Evolutionary conservation across 2,888 invertebrate species (phyloP), one percentile per base, ranked within the genome.

Genomic region (Zhengitettix transpicula): DNA sequence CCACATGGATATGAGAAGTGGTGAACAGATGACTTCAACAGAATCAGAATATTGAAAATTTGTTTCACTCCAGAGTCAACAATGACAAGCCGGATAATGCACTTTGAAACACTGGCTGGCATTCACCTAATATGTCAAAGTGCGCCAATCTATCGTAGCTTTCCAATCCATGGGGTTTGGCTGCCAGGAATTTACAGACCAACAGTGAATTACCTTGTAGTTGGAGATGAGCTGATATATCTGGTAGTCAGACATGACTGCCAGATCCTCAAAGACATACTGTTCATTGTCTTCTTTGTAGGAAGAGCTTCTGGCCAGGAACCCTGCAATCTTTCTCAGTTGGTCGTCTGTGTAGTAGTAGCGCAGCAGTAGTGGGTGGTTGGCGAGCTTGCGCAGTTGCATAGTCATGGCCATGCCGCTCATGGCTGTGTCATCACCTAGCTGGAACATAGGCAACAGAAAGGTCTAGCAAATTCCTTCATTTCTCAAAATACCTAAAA

Each of bases 361-460:
- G 42, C 95, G 80, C 65, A 90, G 76, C 0, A 98, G 77, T 11
- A 95, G 75, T 0, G 96, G 95, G 74, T 98, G 98, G 76, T 97
- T 97, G 47, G 96, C 91, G 28, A 90, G 78, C 72, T 95, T 96
- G 2, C 97, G 78, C 74, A 98, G 81, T 71, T 94, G 89, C 85
- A 95, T 94, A 84, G 95, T 86, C 78, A 92, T 88, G 0, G 85
- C 80, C 70, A 85, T 80, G 56, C 86, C 85, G 61, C 79, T 82
- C 40, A 60, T 8, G 28, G 3, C 2, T 7, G 28, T 7, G 28
- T 28, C 28, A 7, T 28, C 28, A 51, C 58, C 57, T 28, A 12
- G 44, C 41, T 42, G 40, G 47, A 47, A 15, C 42, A 51, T 51
- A 14, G n/a, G 15, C 60, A 61, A 15, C 64, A 67, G 65, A 54